Base-by-base conservation (phyloP, 2,113 vertebrate species). In the Osmerus mordax region DNA sequence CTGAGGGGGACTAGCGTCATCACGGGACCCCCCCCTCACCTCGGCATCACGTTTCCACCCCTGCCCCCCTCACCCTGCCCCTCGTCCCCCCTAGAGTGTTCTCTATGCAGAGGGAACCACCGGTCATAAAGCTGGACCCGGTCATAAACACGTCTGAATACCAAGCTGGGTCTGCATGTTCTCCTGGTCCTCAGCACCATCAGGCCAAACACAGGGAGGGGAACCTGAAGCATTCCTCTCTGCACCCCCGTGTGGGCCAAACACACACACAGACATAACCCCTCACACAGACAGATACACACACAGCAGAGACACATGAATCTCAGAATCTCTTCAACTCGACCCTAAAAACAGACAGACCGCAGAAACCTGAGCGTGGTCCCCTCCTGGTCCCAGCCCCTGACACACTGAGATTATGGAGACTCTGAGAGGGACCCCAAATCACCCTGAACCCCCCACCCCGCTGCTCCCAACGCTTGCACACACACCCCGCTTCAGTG, bases 61-160 rank as follows among this genome's bases (percentile, higher is more conserved):
- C 53, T 14, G 3, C 15, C 28, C 14, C 12, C 56, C 56, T 23
- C 58, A 15, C 56, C 56, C 1, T n/a, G 70, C 19, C 56, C 47
- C 56, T 19, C 36, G 18, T 36, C 64, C 9, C 47, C 47, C 21
- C 21, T 21, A 11, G 78, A 55, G 69, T 66, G 69, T 77, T 74
- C n/a, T n/a, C n/a, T n/a, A n/a, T n/a, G n/a, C n/a, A n/a, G 75
- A 77, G 85, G 86, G 87, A 85, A 87, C 78, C 83, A 77, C 84
- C 77, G n/a, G 70, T 77, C 75, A 76, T 85, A 82, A 88, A 75
- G 78, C 65, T 70, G 70, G 65, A 72, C 60, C 71, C 60, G 67
- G 70, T 78, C 84, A 85, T 82, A 78, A 86, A 84, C 76, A 79
- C 74, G 67, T 11, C 3, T 80, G 52, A 69, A 16, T 47, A 69